These are phyloP conservation scores for Drosophila sulfurigaster DNA, from an alignment of 1,140 invertebrate genomes.

Conservation along the genomic window DNA sequence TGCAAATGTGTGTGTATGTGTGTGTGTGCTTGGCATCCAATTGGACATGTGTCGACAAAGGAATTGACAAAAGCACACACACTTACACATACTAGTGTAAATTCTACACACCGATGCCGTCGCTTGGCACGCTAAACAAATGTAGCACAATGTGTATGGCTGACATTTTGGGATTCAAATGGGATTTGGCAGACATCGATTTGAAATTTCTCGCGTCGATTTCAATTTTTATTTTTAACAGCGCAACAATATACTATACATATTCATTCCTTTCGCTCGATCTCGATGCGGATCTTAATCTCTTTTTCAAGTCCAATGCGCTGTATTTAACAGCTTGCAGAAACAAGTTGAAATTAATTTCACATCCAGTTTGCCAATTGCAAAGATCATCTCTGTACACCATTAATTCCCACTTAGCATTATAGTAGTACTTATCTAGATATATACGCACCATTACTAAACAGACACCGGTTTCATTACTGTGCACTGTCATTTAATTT, in stretches of 20 bases:
- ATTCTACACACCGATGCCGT: background rate
- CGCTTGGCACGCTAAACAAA: conserved; percentile 33
- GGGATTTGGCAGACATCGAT: conserved; percentile 61
- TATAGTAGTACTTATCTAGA: background rate
- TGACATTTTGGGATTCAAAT: conserved; percentile 66
- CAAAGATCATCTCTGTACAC: background rate
- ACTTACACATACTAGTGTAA: conserved; percentile 10
- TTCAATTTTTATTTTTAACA: conserved; percentile 64
- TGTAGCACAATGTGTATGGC: conserved; percentile 60
- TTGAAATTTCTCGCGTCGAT: conserved; percentile 40
- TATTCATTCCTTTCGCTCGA: background rate
- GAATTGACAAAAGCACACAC: conserved; percentile 10
- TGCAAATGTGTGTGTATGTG: conserved; percentile 11
- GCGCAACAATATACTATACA: background rate
- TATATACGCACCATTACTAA: conserved; percentile 84
- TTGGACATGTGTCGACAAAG: conserved; percentile 16
- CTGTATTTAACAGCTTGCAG: conserved; percentile 39
- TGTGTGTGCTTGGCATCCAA: conserved; percentile 24
- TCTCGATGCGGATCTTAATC: background rate
- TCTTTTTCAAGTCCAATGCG: conserved; percentile 33
- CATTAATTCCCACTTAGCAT: background rate
- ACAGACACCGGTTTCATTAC: conserved; percentile 85
- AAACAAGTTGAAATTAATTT: conserved; percentile 37
- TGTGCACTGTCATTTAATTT: conserved; percentile 85
- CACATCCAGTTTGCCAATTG: conserved; percentile 4